Evolutionary conservation across 2,888 invertebrate genomes (phyloP), one percentile per base, ranked within the genome.

Genomic region (Archips crataeganus): DNA sequence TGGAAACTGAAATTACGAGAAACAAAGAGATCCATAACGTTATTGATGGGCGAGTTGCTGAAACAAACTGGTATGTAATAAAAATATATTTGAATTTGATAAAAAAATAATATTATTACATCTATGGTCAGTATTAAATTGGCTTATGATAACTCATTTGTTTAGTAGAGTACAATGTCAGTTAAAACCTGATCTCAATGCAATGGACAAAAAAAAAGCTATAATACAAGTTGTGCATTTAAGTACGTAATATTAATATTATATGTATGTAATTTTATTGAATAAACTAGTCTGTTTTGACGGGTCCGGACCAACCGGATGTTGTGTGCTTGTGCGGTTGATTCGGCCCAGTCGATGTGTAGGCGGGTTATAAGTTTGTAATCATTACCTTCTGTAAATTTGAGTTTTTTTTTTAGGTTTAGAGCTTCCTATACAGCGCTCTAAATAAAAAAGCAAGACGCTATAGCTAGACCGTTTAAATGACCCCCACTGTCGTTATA

Each of bases 131-230:
- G 23, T 64, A 47, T 8, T 45, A 64, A 23, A 47, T 42, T 66
- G 39, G 39, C 15, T 54, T 23, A 6, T 23, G 10, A 42, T n/a
- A n/a, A 9, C 32, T n/a, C 62, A 57, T 57, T 66, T 32, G 13
- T 3, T 3, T 57, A 9, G 13, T 75, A 75, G 64, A 77, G 76
- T 77, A 79, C 76, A 77, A 78, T 73, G 71, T 70, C 73, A 62
- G 64, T 60, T 79, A 79, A 76, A 74, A 79, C 74, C 79, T 86
- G 90, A 89, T 90, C 90, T 90, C 90, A 88, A 80, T 82, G 76
- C 39, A 42, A 39, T 71, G 87, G 88, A 89, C 88, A 90, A 89
- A 83, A 78, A 78, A 82, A 81, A 79, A 77, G 60, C 68, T 60
- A n/a, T 68, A 15, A 62, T 54, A 62, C 67, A 68, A 75, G 67